A percentile compares a stretch with the other conserved stretches of the same genome.
Evolutionary conservation across 2,888 invertebrate genomes (phyloP).

Genomic region (Atethmia centrago): DNA sequence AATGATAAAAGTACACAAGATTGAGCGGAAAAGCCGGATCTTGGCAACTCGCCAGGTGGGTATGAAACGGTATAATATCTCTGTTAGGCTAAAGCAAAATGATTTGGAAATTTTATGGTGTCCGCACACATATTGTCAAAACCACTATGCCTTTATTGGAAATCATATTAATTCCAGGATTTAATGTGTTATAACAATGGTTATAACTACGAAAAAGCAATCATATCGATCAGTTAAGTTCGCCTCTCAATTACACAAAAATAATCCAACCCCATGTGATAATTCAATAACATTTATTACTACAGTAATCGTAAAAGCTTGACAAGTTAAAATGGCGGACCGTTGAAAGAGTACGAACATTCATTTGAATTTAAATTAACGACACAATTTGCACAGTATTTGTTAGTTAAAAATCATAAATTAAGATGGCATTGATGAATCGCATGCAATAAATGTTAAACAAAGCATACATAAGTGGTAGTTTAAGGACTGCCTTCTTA

Average conservation of each 20-base stretch:
- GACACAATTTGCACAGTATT: slow-evolving; percentile 6
- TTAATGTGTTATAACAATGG: neutral
- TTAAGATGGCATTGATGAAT: neutral
- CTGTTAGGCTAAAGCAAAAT: slow-evolving; percentile 1
- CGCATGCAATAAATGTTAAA: slow-evolving; percentile 2
- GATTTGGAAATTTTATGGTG: slow-evolving; percentile 32
- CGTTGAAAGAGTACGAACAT: slow-evolving; percentile 20
- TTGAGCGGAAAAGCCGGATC: slow-evolving; percentile 23
- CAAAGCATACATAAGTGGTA: neutral
- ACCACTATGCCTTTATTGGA: neutral
- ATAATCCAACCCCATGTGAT: slow-evolving; percentile 15
- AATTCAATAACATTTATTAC: slow-evolving; percentile 44
- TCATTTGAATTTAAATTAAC: slow-evolving; percentile 35
- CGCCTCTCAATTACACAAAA: slow-evolving; percentile 18
- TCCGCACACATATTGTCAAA: neutral
- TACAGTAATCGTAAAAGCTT: slow-evolving; percentile 37
- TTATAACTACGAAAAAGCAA: neutral
- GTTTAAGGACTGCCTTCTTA: neutral
- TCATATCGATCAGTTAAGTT: too few species aligned
- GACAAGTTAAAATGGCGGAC: slow-evolving; percentile 35
- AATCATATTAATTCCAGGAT: neutral
- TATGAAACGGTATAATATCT: slow-evolving; percentile 27
- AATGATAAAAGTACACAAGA: slow-evolving; percentile 30
- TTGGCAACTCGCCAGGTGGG: slow-evolving; percentile 33
- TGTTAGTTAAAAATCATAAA: slow-evolving; percentile 21